Evolutionary conservation across 1,140 invertebrate species (phyloP), one percentile per base, ranked within the genome.

Genomic region (Triops longicaudatus): DNA sequence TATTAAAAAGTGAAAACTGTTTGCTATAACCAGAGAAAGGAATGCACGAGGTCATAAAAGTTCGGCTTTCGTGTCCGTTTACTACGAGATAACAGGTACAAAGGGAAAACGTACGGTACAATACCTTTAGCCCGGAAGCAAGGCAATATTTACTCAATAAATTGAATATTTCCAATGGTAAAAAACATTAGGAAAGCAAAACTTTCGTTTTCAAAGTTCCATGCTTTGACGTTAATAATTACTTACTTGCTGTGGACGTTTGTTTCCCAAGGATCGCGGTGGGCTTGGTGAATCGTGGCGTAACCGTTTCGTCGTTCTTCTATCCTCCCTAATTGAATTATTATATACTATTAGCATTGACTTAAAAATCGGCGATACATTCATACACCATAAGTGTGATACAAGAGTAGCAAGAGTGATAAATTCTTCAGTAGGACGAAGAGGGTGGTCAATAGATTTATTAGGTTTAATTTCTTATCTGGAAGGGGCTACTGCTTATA

Each of bases 111-210:
- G 50, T 63, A 63, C 50, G 31, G 31, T 37, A 37, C 31, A 37
- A 37, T 37, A 37, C 50, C 22, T 63, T 63, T 63, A 63, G 22
- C 50, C 50, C 50, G 50, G 50, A 63, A 63, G 50, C 50, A 63
- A 63, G 50, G 50, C 50, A 63, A n/a, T 37, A 37, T n/a, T 63
- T 63, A 63, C 50, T 63, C n/a, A 63, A 63, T 14, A 63, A 63
- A 63, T 22, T 9, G 22, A 63, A 63, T 14, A 63, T n/a, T 22
- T 63, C 50, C 50, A 63, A 22, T n/a, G 22, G 50, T 63, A 63
- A 22, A 22, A 63, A 63, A 9, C 50, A 63, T 63, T 63, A 63
- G 14, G 22, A 22, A 63, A 22, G 22, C 50, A 63, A 63, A 63
- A 37, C 31, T 63, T 17, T 63, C n/a, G 50, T 6, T 37, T 37